These are phyloP conservation scores for Aratinga solstitialis DNA, from an alignment of 2,797 vertebrate species.

Conservation along the genomic window DNA sequence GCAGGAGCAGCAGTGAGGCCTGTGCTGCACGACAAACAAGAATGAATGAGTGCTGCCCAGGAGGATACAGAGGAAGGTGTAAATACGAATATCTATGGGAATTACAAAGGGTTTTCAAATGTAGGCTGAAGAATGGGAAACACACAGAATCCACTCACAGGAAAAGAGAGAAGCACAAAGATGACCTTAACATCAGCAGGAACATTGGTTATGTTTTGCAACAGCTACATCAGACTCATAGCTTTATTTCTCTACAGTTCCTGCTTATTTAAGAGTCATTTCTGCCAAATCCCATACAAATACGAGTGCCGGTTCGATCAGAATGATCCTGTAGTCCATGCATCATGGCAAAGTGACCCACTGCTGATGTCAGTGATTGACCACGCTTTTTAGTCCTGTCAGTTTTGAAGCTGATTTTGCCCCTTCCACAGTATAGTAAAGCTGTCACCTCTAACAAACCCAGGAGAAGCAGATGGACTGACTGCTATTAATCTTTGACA, in stretches of 20 bases:
- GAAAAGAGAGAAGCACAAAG: neutral
- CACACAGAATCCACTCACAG: neutral
- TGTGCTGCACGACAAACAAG: neutral
- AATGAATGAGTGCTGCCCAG: neutral
- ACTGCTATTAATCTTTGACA: neutral
- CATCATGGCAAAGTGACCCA: neutral
- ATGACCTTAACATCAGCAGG: neutral
- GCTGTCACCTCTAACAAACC: neutral
- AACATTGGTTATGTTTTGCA: neutral
- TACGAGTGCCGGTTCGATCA: neutral
- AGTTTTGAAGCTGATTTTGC: neutral
- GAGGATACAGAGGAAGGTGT: neutral
- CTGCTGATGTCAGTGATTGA: rapidly evolving
- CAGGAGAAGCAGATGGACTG: neutral
- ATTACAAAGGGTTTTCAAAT: neutral
- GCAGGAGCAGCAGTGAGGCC: neutral
- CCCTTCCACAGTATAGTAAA: neutral
- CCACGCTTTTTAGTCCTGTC: rapidly evolving
- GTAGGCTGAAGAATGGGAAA: neutral
- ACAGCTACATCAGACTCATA: neutral
- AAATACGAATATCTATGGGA: neutral
- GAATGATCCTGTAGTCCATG: neutral
- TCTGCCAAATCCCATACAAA: neutral
- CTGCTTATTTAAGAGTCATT: neutral
- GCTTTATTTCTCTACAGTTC: neutral